Percentiles rank a stretch among this genome's conserved stretches.
phyloP scores from a whole-genome alignment of 2,888 invertebrate genomes.

The Actias luna region DNA sequence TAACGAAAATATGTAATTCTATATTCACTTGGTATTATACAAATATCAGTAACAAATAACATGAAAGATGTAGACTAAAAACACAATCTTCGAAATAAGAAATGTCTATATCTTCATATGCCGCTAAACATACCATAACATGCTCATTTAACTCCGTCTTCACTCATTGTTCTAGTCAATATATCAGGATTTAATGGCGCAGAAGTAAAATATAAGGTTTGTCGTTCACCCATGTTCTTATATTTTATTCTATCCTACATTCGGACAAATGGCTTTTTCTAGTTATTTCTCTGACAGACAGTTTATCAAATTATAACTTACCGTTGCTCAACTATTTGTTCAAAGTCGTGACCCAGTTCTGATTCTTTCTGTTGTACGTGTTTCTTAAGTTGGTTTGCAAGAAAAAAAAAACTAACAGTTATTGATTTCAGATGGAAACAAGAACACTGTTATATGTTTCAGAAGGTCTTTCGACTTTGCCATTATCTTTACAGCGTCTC shows the following conservation, averaged over 20 bases:
- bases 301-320: slow-evolving; percentile 16
- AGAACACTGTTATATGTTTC: background rate
- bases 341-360: slow-evolving; percentile 4
- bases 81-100: background rate
- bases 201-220: slow-evolving; percentile 69
- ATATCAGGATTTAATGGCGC: slow-evolving; percentile 67
- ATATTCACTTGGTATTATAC: background rate
- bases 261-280: slow-evolving; percentile 47
- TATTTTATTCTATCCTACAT: slow-evolving; percentile 59
- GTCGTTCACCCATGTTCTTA: slow-evolving; percentile 52
- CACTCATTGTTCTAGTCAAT: slow-evolving; percentile 49
- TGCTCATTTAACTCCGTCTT: slow-evolving; percentile 23
- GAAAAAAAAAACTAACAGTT: background rate
- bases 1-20: background rate
- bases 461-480: background rate
- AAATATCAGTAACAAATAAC: background rate
- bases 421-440: background rate
- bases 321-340: background rate
- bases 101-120: background rate
- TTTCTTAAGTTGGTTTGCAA: background rate
- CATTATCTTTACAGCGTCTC: background rate
- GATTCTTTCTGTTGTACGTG: background rate
- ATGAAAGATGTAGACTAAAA: background rate
- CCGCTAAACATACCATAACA: slow-evolving; percentile 6
- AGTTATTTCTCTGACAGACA: slow-evolving; percentile 31